Evolutionary conservation across 1,140 invertebrate species (phyloP), one percentile per base, ranked within the genome.

Genomic region (Neomicropteryx cornuta): DNA sequence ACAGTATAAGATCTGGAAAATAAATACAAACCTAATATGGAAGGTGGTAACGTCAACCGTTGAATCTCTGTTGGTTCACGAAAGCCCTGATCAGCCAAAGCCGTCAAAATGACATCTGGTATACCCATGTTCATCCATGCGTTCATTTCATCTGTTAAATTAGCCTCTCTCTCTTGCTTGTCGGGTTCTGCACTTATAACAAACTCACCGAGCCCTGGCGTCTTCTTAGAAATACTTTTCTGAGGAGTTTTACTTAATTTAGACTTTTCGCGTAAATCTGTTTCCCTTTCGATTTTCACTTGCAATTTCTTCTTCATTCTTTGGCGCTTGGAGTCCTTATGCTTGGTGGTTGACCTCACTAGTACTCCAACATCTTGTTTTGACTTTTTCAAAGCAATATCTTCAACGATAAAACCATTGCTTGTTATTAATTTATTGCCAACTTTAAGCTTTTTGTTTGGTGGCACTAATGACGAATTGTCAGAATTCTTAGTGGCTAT

Each of bases 51-150:
- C 5, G 79, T 76, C 30, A 82, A 54, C 18, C 73, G 59, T 61
- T 88, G 78, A 53, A 97, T 97, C 47, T 78, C 68, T 2, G 92
- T 97, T 1, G 94, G 94, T 10, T 71, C 59, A 28, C 61, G 65
- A 63, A 95, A 97, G 1, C 78, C 76, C 45, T 83, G 70, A 39
- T 87, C 81, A 11, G 68, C 57, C 6, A 97, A 58, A 3, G 83
- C 81, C 54, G 74, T 75, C 18, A 92, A 52, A 43, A 97, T 74
- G 14, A 70, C 47, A 1, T 75, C 56, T 1, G 84, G 82, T 80
- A 80, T 62, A 60, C 81, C 59, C 74, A 75, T 54, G 57, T 68
- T 62, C 28, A 72, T 70, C 91, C 91, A 96, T 0, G 72, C 71
- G 44, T 72, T 50, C 59, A 77, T 71, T 49, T 76, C 67, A 43